phyloP scores from a whole-genome alignment of 2,888 invertebrate species.

The Electrophaes corylata region DNA sequence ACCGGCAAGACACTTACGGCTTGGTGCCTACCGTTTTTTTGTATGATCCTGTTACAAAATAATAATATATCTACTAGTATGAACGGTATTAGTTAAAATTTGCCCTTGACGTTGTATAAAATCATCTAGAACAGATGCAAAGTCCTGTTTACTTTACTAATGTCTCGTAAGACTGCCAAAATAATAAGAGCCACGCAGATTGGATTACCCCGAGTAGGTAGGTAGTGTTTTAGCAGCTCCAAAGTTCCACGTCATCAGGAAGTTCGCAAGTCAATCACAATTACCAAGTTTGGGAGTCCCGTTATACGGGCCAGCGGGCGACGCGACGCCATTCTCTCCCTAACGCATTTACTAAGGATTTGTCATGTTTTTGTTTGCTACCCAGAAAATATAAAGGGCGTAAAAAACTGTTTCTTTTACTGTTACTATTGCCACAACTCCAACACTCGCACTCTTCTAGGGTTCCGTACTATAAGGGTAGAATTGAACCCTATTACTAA shows the following conservation, averaged over 20 bases:
- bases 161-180: not conserved
- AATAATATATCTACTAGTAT: too few relatives aligned
- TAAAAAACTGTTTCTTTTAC: not conserved
- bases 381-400: not conserved
- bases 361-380: constrained; percentile 11
- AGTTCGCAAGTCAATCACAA: constrained; percentile 41
- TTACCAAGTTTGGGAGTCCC: constrained; percentile 32
- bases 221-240: constrained; percentile 8
- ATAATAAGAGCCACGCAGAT: constrained; percentile 9
- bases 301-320: constrained; percentile 31
- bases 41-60: too few relatives aligned
- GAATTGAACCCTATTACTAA: too few relatives aligned
- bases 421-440: too few relatives aligned
- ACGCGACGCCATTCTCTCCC: constrained; percentile 25
- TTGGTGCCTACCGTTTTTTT: too few relatives aligned
- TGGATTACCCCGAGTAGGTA: constrained; percentile 16
- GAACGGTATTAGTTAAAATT: too few relatives aligned
- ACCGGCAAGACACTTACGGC: too few relatives aligned
- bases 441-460: too few relatives aligned
- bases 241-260: constrained; percentile 19
- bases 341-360: constrained; percentile 14
- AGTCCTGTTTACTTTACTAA: too few relatives aligned
- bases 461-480: too few relatives aligned
- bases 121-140: too few relatives aligned
- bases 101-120: too few relatives aligned